Base-by-base conservation (phyloP, 2,113 vertebrate species). In the Neolamprologus ventralis region DNA sequence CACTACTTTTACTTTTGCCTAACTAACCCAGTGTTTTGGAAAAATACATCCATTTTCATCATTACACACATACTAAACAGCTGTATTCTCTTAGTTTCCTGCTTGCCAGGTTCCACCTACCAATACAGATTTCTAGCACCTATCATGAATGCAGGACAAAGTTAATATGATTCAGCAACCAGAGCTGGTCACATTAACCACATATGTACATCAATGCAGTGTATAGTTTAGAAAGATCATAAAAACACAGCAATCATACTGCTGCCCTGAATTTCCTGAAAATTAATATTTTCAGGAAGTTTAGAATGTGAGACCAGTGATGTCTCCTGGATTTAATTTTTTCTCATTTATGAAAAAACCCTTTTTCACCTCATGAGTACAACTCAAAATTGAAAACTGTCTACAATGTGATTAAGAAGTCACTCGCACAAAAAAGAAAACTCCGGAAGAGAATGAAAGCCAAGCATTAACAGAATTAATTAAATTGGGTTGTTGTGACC, bases 401-500 rank as follows among this genome's bases (percentile, higher is more conserved):
- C 35, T 54, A 60, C 45, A 21, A 6, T 68, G 60, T 79, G 60
- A 86, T 85, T 90, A 80, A 90, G 13, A 83, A 86, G 47, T 87
- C 80, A 71, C 33, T 40, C 1, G 26, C 10, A 78, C 71, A 55
- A 75, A 83, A 40, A 49, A 21, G n/a, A 55, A 63, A 89, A 85
- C 21, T 31, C 19, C 4, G n/a, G 60, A 14, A 79, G 28, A 79
- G 86, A 19, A 71, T 55, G 53, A 81, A 85, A 83, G 26, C 5
- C 11, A n/a, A 79, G 63, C 42, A 88, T 85, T 88, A 88, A 78
- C 63, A 58, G 57, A 92, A 88, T 92, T 71, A 86, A 91, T 89
- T 80, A 87, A 86, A 89, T 82, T 89, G 89, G 47, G 88, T 88
- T 92, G 31, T 82, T 87, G 80, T 79, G 47, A 51, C 23, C 82